A percentile compares a stretch with the other conserved stretches of the same genome.
Evolutionary conservation across 2,113 vertebrate genomes (phyloP).

Genomic region (Triplophysa rosa): DNA sequence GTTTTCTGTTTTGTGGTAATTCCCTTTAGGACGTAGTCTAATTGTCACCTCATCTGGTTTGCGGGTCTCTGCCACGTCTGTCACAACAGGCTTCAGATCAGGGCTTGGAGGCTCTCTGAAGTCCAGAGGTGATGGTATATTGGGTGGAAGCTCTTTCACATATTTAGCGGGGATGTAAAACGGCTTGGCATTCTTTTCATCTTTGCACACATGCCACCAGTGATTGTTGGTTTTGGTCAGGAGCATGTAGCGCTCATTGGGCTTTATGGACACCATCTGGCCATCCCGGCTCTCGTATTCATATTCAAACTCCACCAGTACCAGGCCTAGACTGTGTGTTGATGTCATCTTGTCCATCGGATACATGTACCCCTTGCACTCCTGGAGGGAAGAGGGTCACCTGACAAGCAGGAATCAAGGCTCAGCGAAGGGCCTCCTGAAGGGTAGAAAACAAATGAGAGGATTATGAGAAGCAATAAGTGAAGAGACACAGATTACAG

Average conservation of each 20-base stretch:
- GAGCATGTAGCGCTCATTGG: slow-evolving; percentile 88
- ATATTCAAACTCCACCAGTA: slow-evolving; percentile 90
- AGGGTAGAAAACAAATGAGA: slow-evolving; percentile 43
- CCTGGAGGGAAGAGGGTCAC: slow-evolving; percentile 26
- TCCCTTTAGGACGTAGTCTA: slow-evolving; percentile 49
- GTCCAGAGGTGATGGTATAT: slow-evolving; percentile 65
- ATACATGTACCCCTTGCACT: slow-evolving; percentile 15
- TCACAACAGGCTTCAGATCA: slow-evolving; percentile 50
- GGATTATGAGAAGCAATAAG: slow-evolving; percentile 24
- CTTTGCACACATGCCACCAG: slow-evolving; percentile 90
- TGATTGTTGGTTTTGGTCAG: slow-evolving; percentile 87
- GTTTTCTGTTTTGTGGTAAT: slow-evolving; percentile 67
- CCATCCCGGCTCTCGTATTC: slow-evolving; percentile 87
- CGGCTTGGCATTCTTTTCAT: slow-evolving; percentile 68
- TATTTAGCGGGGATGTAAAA: slow-evolving; percentile 95
- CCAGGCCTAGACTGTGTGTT: slow-evolving; percentile 74
- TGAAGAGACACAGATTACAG: not conserved
- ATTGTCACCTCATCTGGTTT: slow-evolving; percentile 68
- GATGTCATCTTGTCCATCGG: slow-evolving; percentile 55
- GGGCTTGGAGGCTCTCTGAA: slow-evolving; percentile 53
- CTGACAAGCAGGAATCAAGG: slow-evolving; percentile 58
- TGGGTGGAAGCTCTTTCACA: slow-evolving; percentile 81
- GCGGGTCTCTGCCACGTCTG: slow-evolving; percentile 52
- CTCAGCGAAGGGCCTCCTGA: slow-evolving; percentile 49
- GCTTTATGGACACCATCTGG: slow-evolving; percentile 81